Evolutionary conservation across 2,113 vertebrate species (phyloP).

Genomic region (Poicephalus gulielmi): DNA sequence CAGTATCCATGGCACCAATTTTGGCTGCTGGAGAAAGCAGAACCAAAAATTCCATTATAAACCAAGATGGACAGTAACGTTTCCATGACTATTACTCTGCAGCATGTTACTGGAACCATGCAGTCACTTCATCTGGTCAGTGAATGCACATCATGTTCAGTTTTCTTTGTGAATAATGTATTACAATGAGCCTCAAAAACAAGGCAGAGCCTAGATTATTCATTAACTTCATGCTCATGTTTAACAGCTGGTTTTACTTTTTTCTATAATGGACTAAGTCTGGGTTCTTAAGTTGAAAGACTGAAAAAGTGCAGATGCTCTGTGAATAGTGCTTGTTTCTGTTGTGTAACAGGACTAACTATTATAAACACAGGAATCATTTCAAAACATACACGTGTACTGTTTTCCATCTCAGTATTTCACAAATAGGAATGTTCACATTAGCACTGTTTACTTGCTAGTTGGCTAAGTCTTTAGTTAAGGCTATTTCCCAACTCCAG

Average conservation of each 20-base stretch:
- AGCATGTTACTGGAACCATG: not conserved
- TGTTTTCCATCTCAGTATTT: slow-evolving; percentile 32
- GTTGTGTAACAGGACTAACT: slow-evolving; percentile 13
- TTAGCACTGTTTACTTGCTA: not conserved
- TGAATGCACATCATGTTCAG: not conserved
- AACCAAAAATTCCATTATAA: not conserved
- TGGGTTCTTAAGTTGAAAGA: not conserved
- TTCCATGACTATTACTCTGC: not conserved
- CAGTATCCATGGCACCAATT: not conserved
- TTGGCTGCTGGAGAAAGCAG: not conserved
- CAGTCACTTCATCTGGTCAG: not conserved
- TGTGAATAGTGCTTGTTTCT: not conserved
- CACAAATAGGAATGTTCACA: slow-evolving; percentile 15
- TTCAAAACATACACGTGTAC: slow-evolving; percentile 8
- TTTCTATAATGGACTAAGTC: not conserved
- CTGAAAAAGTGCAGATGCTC: not conserved
- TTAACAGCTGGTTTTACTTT: slow-evolving; percentile 20
- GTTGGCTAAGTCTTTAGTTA: not conserved
- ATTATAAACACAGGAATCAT: slow-evolving; percentile 17
- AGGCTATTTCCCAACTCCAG: slow-evolving; percentile 34
- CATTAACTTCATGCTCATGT: not conserved
- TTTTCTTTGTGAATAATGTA: not conserved
- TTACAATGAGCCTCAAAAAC: not conserved
- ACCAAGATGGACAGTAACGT: rapidly evolving
- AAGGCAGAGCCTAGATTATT: not conserved